Conservation (phyloP, 2,113 vertebrate genomes). For the Sus scrofa region T2T-Sscrofa CM000826.6:31437001-31437500, state of each 20-base stretch:
- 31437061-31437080: not conserved
- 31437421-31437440: not conserved
- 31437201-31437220: not conserved
- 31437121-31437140: not conserved
- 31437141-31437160: not conserved
- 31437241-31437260: conserved; percentile 11
- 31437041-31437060: not conserved
- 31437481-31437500: not conserved
- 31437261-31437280: conserved; percentile 51
- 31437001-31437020: not conserved
- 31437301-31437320: conserved; percentile 67
- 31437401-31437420: not conserved
- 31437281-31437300: conserved; percentile 15
- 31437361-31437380: not conserved
- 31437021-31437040: not conserved
- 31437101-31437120: not conserved
- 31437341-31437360: conserved; percentile 2
- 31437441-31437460: not conserved
- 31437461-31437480: not conserved
- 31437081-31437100: not conserved
- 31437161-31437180: not conserved
- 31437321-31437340: conserved; percentile 66
- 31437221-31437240: conserved; percentile 45
- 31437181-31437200: not conserved
- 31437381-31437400: conserved; percentile 26